Evolutionary conservation across 2,797 vertebrate genomes (phyloP), one percentile per base, ranked within the genome.

Genomic region (Lagodon rhomboides): DNA sequence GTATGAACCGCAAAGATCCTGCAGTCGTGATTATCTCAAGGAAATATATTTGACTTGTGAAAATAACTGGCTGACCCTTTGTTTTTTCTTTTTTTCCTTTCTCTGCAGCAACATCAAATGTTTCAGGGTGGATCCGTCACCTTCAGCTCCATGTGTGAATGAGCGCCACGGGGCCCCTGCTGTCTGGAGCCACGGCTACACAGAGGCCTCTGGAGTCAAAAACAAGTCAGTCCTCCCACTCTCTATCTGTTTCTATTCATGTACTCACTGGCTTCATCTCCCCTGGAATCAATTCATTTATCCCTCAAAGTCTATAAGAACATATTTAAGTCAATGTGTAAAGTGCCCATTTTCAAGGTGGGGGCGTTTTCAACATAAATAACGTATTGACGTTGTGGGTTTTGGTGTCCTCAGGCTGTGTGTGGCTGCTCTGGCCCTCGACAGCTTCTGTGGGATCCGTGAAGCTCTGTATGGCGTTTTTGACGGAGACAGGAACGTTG

Each of bases 391-490:
- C 38, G n/a, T 44, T 61, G 55, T 1, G 38, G 1, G 10, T 38
- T 38, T 72, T 60, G 17, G 44, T 51, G 49, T 77, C 59, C 1
- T 30, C 84, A 99, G 98, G 90, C 89, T 98, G 54, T 99, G 98
- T 50, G 98, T 99, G 30, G 98, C 98, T 0, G 98, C 98, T 2
- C 95, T 99, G 86, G 97, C 97, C 0, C 96, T 97, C 77, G 98
- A 97, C 85, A 96, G 97, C 80, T 99, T 99, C 95, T 97, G 97
- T 0, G 98, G 98, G 72, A 96, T 93, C 85, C 95, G 97, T 6
- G 98, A 99, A 80, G 98, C 98, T 3, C 95, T 99, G 46, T 99
- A 99, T 0, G 98, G 98, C 0, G 96, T 99, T 17, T 99, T 99
- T 46, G 98, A 99, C 1, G 98, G 98, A 1, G 98, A 99, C 91